Conservation (phyloP, 2,797 vertebrate genomes). For the Sylvia borin region DNA sequence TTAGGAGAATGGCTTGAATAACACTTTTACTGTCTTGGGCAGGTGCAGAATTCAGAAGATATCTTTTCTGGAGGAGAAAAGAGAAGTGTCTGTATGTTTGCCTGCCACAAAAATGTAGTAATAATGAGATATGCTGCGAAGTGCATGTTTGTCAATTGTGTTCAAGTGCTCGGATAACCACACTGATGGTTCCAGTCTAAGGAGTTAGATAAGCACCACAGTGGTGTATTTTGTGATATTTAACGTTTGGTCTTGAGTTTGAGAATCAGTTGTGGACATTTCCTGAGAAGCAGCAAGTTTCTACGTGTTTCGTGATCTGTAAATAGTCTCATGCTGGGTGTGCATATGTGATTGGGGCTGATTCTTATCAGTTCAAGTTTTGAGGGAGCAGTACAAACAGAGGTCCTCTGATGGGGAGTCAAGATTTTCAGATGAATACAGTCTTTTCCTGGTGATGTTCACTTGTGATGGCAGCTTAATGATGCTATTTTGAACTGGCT, state of each 20-base stretch:
- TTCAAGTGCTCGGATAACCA: background rate
- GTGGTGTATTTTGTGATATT: background rate
- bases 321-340: background rate
- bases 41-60: background rate
- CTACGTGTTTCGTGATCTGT: background rate
- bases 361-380: background rate
- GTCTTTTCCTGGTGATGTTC: background rate
- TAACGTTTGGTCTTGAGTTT: background rate
- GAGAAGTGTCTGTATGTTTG: background rate
- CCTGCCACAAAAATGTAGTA: background rate
- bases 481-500: background rate
- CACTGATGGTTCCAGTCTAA: background rate
- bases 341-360: background rate
- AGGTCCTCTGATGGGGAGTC: background rate
- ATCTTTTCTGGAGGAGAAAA: background rate
- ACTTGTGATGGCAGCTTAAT: background rate
- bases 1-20: background rate
- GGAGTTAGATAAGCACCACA: background rate
- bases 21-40: background rate
- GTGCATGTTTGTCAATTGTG: accelerated
- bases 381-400: background rate
- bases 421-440: background rate
- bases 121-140: background rate
- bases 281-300: background rate
- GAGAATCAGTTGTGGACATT: background rate